These are phyloP conservation scores for Meiosimyza decipiens DNA, from an alignment of 2,888 invertebrate genomes.

Conservation along the genomic window DNA sequence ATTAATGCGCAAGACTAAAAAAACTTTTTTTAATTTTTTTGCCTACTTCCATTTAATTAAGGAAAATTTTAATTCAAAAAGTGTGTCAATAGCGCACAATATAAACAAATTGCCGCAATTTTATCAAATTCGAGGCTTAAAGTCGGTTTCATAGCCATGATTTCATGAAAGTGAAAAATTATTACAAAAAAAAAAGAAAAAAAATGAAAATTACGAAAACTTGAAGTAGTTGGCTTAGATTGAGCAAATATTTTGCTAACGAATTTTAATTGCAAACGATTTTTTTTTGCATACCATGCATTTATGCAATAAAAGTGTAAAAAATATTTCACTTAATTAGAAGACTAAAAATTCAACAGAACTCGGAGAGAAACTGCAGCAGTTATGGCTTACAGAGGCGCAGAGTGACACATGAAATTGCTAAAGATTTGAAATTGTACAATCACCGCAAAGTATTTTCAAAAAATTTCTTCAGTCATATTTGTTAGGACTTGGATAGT, in stretches of 20 bases:
- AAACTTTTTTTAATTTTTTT: not conserved
- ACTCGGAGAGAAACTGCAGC: not conserved
- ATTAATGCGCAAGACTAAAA: not conserved
- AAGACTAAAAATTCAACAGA: constrained; percentile 7
- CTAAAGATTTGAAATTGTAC: too few relatives aligned
- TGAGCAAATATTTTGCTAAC: constrained; percentile 12
- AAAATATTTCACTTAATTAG: not conserved
- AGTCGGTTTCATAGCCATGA: not conserved
- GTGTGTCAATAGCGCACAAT: constrained; percentile 21
- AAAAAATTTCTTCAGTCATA: too few relatives aligned
- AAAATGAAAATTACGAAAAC: not conserved
- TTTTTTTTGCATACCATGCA: not conserved
- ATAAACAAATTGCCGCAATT: constrained; percentile 15
- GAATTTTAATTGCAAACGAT: constrained; percentile 25
- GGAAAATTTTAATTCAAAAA: not conserved
- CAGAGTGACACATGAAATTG: not conserved
- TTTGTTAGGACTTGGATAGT: too few relatives aligned
- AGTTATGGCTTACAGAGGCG: not conserved
- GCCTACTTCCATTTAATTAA: constrained; percentile 4
- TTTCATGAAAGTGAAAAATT: constrained; percentile 21
- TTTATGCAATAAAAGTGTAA: constrained; percentile 6
- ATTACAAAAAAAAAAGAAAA: not conserved
- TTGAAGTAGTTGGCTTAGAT: not conserved
- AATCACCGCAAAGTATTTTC: too few relatives aligned
- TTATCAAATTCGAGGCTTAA: constrained; percentile 1